These are phyloP conservation scores for Tinea pellionella DNA, from an alignment of 2,888 invertebrate genomes.

Conservation along the genomic window DNA sequence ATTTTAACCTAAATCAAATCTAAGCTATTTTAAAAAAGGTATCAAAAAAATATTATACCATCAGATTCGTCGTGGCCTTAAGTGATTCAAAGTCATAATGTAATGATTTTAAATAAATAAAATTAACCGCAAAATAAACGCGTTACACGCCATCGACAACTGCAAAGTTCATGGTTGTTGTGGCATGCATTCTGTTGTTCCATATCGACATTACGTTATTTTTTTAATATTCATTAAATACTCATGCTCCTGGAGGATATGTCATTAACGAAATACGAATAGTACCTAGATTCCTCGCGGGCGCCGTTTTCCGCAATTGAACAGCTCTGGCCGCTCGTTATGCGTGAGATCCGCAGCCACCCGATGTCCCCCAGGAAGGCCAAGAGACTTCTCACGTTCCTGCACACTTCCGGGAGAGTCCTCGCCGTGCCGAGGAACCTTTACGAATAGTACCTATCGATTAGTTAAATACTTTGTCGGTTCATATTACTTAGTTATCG, in stretches of 20 bases:
- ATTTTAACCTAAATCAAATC: not conserved
- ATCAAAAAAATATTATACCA: not conserved
- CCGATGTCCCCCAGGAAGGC: too few species aligned
- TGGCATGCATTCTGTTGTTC: not conserved
- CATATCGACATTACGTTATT: not conserved
- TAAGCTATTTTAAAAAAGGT: not conserved
- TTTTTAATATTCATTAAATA: not conserved
- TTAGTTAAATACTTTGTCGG: too few species aligned
- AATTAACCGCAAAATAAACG: constrained; percentile 5
- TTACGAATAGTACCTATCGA: too few species aligned
- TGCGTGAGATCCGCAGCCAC: too few species aligned
- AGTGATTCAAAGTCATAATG: not conserved
- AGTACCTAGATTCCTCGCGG: too few species aligned
- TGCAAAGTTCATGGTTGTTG: constrained; percentile 2
- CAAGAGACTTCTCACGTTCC: too few species aligned
- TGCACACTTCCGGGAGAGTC: too few species aligned
- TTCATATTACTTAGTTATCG: not conserved
- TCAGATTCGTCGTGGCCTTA: not conserved
- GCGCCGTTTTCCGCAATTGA: too few species aligned
- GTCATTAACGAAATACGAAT: too few species aligned
- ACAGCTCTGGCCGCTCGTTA: too few species aligned
- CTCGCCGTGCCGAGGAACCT: too few species aligned
- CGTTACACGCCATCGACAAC: constrained; percentile 5
- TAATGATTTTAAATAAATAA: constrained; percentile 6
- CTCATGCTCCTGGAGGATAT: too few species aligned